Evolutionary conservation across 2,888 invertebrate genomes (phyloP), one percentile per base, ranked within the genome.

Genomic region (Drosophila quasianomalipes): DNA sequence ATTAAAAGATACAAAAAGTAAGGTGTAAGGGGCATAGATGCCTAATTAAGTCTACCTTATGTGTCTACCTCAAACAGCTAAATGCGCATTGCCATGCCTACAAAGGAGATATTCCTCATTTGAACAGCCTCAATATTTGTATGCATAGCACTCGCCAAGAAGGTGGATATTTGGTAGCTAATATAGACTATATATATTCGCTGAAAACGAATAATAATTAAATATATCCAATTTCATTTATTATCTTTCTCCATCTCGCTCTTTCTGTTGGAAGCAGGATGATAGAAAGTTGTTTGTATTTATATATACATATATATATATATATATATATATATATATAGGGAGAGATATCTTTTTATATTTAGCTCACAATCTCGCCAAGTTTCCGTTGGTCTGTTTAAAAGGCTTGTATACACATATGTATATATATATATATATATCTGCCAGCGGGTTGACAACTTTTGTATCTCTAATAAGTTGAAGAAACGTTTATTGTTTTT

Each of bases 1-100:
- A 75, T 78, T 71, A 75, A 75, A 58, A 75, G 70, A 61, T 65
- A 78, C 70, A 79, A 75, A 67, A 70, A 49, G 79, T 79, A 76
- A 12, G 9, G 51, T 41, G 4, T 30, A 30, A 31, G 52, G 51
- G n/a, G 33, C 14, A 7, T 2, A 4, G 35, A 47, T 47, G 47
- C 47, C 26, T 35, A 22, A 51, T 65, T 44, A 30, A 66, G 35
- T 52, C 19, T 26, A 41, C 28, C 35, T 26, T 7, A 14, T 22
- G 3, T 22, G 53, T 16, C 31, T 31, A 2, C 9, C 7, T 64
- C 12, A 37, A 2, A 14, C 37, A 5, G 14, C 2, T 26, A 26
- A 47, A 47, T 47, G 14, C 47, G 47, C 47, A 47, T 14, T 5
- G 5, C n/a, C 10, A n/a, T 28, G 28, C 16, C 49, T 4, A 19